Conservation (phyloP, 2,113 vertebrate genomes). For the Xiphophorus couchianus region DNA sequence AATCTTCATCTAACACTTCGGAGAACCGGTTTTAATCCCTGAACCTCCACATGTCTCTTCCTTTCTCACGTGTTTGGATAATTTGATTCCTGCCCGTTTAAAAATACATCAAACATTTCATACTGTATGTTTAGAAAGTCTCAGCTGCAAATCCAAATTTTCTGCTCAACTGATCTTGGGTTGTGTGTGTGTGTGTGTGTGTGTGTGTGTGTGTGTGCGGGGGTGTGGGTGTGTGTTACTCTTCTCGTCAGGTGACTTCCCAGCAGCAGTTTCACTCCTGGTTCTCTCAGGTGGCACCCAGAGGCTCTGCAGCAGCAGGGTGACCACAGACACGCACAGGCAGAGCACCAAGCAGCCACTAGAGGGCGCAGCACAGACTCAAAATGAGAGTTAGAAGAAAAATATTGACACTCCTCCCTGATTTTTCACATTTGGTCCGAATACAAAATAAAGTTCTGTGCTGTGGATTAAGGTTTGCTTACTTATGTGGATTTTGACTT, state of each 20-base stretch:
- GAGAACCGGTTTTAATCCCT: constrained; percentile 17
- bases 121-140: not conserved
- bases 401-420: not conserved
- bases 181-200: not conserved
- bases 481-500: no score
- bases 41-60: constrained; percentile 5
- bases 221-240: constrained; percentile 49
- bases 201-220: not conserved
- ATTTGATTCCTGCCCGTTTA: not conserved
- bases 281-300: constrained; percentile 67
- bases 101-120: not conserved
- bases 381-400: not conserved
- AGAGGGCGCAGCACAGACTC: constrained; percentile 52
- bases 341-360: constrained; percentile 76
- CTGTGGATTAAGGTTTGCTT: not conserved
- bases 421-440: no score
- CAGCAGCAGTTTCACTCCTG: constrained; percentile 37
- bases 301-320: constrained; percentile 73
- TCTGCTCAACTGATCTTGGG: no score
- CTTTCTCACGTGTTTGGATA: constrained; percentile 2
- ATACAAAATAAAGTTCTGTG: no score
- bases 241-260: constrained; percentile 62
- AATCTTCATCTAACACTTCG: constrained; percentile 40
- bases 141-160: no score
- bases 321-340: constrained; percentile 65